A percentile compares a stretch with the other conserved stretches of the same genome.
phyloP scores from a whole-genome alignment of 2,797 vertebrate genomes.

The Eulemur mongoz region DNA sequence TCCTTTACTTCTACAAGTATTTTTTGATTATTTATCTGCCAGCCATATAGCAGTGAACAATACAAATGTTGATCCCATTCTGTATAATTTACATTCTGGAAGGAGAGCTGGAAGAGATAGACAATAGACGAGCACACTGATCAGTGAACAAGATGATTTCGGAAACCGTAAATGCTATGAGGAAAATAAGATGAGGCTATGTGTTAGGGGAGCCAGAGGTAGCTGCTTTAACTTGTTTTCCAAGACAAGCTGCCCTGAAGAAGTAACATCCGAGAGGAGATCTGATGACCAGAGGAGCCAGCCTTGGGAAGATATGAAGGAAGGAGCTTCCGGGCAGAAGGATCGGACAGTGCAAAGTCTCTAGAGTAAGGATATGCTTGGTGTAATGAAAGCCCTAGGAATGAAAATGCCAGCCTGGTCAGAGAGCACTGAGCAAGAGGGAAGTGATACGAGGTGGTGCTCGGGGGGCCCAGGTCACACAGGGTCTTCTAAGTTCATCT shows the following conservation, averaged over 20 bases:
- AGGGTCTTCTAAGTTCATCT: neutral
- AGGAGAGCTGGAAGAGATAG: neutral
- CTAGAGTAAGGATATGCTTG: neutral
- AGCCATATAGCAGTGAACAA: neutral
- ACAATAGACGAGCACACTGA: neutral
- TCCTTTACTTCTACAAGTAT: neutral
- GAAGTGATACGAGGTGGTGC: neutral
- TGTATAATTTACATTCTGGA: neutral
- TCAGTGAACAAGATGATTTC: neutral
- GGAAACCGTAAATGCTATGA: neutral
- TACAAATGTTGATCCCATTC: too few species aligned
- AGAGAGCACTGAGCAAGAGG: neutral
- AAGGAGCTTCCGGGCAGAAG: neutral
- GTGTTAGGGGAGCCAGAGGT: neutral
- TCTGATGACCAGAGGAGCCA: neutral
- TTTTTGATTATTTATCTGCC: neutral
- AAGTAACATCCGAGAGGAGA: neutral
- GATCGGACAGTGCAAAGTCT: neutral
- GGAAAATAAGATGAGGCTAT: neutral
- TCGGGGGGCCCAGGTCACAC: fast-evolving
- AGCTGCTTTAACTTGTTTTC: neutral
- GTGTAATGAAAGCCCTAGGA: neutral
- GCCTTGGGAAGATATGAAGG: neutral
- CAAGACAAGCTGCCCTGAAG: neutral
- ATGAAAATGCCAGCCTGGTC: neutral